Evolutionary conservation across 1,140 invertebrate genomes (phyloP), one percentile per base, ranked within the genome.

Genomic region (Penaeus chinensis): DNA sequence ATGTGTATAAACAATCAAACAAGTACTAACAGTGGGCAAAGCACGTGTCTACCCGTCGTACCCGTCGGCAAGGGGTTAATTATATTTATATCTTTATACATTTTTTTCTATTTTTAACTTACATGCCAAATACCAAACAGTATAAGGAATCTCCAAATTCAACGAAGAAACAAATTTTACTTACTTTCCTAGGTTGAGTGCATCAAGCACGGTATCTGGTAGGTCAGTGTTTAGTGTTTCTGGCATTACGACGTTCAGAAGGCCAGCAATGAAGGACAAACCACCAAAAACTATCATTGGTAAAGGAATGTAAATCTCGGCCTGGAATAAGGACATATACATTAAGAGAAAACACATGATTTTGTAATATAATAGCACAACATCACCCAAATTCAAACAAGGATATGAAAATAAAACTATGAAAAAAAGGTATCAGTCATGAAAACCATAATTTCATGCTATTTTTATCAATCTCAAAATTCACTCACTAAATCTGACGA

Each of bases 251-350:
- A 82, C 24, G 65, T 78, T 83, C 60, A 87, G 62, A 19, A 69
- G 19, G 1, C 63, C 86, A 27, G 86, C 80, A 24, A 83, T 62
- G 19, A 87, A 20, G 54, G 86, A 76, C 62, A 87, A 78, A 13
- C 7, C 80, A 54, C 86, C 86, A 83, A 87, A 87, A 37, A 87
- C 71, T 19, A 87, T 47, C 86, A 87, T 76, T 16, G 86, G 85
- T 20, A 87, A 32, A 54, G 80, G 86, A 5, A 60, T 60, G 76
- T 87, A 87, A 24, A 87, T 54, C 60, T 37, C 11, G 7, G 19
- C 71, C 86, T 87, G 81, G 42, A 87, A 87, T 65, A n/a, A 37
- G n/a, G 65, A 65, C 13, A 27, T 32, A 62, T 16, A 27, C 16
- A 19, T 32, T 24, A 61, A 61, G 16, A 54, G 10, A 54, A 13